Conservation (phyloP, 2,888 invertebrate genomes). For the Drosophila histrio region DNA sequence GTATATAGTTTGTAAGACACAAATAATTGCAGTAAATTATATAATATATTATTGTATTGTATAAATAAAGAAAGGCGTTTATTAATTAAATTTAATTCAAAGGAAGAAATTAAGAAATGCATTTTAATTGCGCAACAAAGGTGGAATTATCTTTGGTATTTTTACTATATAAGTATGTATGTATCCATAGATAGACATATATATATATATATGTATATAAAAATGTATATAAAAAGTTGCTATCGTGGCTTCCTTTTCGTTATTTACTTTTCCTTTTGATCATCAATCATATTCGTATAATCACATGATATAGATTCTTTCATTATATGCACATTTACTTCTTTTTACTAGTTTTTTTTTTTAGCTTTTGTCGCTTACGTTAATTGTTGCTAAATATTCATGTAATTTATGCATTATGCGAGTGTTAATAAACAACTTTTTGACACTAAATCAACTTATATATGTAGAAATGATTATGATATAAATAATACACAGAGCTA, state of each 20-base stretch:
- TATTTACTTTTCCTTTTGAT: constrained; percentile 27
- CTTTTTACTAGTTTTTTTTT: constrained; percentile 33
- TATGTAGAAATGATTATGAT: constrained; percentile 57
- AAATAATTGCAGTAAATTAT: constrained; percentile 65
- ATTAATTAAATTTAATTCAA: constrained; percentile 69
- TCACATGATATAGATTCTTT: constrained; percentile 67
- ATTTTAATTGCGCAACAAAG: constrained; percentile 78
- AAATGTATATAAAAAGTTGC: constrained; percentile 64
- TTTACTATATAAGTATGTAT: constrained; percentile 66
- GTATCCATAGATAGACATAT: constrained; percentile 40
- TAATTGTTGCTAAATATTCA: constrained; percentile 65
- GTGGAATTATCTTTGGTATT: constrained; percentile 79
- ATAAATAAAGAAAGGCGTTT: constrained; percentile 74
- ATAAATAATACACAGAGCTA: constrained; percentile 66
- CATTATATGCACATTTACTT: constrained; percentile 62
- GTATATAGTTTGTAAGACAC: constrained; percentile 72
- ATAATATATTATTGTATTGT: constrained; percentile 45
- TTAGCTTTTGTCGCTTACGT: constrained; percentile 55
- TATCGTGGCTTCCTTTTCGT: constrained; percentile 37
- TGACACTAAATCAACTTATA: constrained; percentile 65
- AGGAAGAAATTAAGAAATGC: constrained; percentile 75
- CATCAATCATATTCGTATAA: constrained; percentile 49
- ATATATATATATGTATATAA: constrained; percentile 31
- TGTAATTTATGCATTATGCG: constrained; percentile 51
- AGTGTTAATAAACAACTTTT: constrained; percentile 61